Conservation (phyloP, 2,797 vertebrate species). For the Centroberyx gerrardi region DNA sequence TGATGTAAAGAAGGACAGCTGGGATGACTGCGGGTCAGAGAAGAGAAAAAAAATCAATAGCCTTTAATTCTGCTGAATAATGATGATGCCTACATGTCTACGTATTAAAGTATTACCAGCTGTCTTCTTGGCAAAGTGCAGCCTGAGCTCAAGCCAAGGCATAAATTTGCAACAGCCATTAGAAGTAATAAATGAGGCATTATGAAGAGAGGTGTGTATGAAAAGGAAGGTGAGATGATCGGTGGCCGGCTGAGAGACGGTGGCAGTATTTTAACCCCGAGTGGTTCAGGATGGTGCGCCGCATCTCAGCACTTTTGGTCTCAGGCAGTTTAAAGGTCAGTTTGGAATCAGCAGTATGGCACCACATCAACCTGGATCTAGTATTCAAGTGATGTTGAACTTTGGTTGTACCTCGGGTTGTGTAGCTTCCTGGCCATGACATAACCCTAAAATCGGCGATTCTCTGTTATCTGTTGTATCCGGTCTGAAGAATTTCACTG, state of each 20-base stretch:
- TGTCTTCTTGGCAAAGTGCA: conserved; percentile 64
- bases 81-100: conserved; percentile 48
- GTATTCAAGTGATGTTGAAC: neutral
- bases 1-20: conserved; percentile 41
- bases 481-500: too few species aligned
- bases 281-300: neutral
- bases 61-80: conserved; percentile 59
- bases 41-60: neutral
- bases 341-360: conserved; percentile 14
- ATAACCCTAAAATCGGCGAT: too few species aligned
- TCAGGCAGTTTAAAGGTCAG: conserved; percentile 30
- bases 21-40: conserved; percentile 22
- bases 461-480: too few species aligned
- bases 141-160: conserved; percentile 47
- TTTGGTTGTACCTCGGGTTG: too few species aligned
- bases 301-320: conserved; percentile 12
- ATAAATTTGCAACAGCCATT: conserved; percentile 65
- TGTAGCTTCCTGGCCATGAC: too few species aligned
- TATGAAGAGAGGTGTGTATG: conserved; percentile 62
- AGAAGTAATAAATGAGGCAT: conserved; percentile 66
- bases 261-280: conserved; percentile 26
- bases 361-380: neutral
- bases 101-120: conserved; percentile 62
- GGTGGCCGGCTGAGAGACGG: conserved; percentile 36
- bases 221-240: conserved; percentile 49